Conservation (phyloP, 2,888 invertebrate genomes). For the Paralinhomoeus sp. region DNA sequence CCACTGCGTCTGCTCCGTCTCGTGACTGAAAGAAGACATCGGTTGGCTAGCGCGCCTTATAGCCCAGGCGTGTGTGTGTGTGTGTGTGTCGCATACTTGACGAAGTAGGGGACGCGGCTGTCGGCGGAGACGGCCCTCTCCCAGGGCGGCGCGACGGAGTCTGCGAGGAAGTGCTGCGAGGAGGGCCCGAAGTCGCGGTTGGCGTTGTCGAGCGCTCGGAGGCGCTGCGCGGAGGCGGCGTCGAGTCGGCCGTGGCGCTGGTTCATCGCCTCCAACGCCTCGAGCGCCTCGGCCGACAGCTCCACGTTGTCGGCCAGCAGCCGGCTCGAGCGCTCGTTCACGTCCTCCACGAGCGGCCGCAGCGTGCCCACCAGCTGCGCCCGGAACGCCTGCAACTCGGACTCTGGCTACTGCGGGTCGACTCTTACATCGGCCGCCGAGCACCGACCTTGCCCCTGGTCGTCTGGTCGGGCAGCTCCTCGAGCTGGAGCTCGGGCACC, state of each 20-base stretch:
- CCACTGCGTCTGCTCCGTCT: slow-evolving; percentile 95
- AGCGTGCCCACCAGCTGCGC: slow-evolving; percentile 45
- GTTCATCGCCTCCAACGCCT: slow-evolving; percentile 4
- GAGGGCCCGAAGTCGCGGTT: slow-evolving; percentile 22
- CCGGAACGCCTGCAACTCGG: slow-evolving; percentile 43
- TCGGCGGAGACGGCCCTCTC: slow-evolving; percentile 83
- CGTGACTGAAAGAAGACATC: slow-evolving; percentile 48
- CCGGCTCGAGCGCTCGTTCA: slow-evolving; percentile 48
- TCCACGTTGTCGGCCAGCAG: slow-evolving; percentile 48
- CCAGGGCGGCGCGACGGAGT: slow-evolving; percentile 78
- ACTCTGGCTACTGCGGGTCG: no score
- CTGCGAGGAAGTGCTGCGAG: slow-evolving; percentile 22
- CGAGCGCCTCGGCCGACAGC: slow-evolving; percentile 34
- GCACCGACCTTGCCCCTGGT: slow-evolving; percentile 25
- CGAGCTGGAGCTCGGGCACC: slow-evolving; percentile 25
- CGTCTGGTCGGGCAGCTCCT: slow-evolving; percentile 24
- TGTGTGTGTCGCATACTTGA: no score
- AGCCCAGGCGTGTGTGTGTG: no score
- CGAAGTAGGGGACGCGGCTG: slow-evolving; percentile 96
- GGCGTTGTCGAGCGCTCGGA: slow-evolving; percentile 19
- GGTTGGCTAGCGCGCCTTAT: no score
- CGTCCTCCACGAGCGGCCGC: slow-evolving; percentile 47
- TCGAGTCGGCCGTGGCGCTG: slow-evolving; percentile 14
- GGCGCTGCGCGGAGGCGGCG: slow-evolving; percentile 14
- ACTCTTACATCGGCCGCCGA: no score